Evolutionary conservation across 2,888 invertebrate species (phyloP), one percentile per base, ranked within the genome.

Genomic region (Itoplectis maculator): DNA sequence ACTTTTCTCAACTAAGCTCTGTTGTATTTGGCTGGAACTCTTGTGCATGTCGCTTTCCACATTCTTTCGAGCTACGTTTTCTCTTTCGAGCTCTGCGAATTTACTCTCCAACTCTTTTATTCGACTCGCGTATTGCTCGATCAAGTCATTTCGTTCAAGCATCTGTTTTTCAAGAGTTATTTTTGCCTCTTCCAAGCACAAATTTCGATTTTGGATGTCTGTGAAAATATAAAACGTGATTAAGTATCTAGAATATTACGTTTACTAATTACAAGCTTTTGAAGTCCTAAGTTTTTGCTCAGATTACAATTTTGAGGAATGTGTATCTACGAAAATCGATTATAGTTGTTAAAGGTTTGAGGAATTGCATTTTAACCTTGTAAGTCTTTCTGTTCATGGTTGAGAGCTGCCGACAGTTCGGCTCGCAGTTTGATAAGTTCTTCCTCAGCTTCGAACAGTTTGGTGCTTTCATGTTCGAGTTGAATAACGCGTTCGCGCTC

Each of bases 361-460:
- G 9, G 5, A 37, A 18, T 63, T 51, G 15, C 42, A 29, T 29
- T 23, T 47, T 47, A 84, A 90, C 90, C 89, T 87, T 87, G 83
- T 13, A 87, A 72, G 35, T 86, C 83, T 29, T 61, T 81, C 35
- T 87, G 87, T 9, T 85, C 87, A 40, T 54, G n/a, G 4, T 23
- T 49, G 20, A 79, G 7, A 35, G 93, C 93, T 82, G 91, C 92
- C 86, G 94, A 94, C 45, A 94, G 88, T 86, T 95, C 94, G 86
- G 93, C 93, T 85, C 95, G 95, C 63, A 95, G 94, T 88, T 94
- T 94, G 0, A 95, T 94, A 85, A 96, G 93, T 82, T 95, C 94
- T 88, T 96, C 95, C 79, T 95, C 95, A 56, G 95, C 93, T 92
- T 96, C 96, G n/a, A 95, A 95, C 45, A 86, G 93, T 92, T 90